phyloP scores from a whole-genome alignment of 2,113 vertebrate genomes.

The Dissostichus mawsoni region DNA sequence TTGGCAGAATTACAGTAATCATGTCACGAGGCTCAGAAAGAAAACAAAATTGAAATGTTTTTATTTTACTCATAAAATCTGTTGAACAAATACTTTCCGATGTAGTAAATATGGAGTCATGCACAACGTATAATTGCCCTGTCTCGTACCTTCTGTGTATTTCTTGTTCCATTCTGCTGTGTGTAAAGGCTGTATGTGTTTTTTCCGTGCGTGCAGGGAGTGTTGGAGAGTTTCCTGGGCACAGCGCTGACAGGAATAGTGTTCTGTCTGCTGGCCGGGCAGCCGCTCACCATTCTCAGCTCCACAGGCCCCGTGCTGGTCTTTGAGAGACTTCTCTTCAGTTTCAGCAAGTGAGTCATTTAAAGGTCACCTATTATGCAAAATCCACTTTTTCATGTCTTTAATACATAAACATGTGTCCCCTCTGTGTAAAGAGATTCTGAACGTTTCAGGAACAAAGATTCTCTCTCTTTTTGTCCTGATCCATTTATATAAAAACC shows the following conservation, averaged over 20 bases:
- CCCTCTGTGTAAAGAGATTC: too few relatives aligned
- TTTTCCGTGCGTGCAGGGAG: conserved; percentile 83
- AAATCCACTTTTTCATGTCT: too few relatives aligned
- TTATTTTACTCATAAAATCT: too few relatives aligned
- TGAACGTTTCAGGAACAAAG: too few relatives aligned
- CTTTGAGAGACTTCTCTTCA: conserved; percentile 96
- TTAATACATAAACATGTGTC: too few relatives aligned
- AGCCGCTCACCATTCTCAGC: conserved; percentile 97
- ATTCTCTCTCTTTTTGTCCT: too few relatives aligned
- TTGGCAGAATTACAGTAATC: conserved; percentile 3
- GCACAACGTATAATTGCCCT: not conserved
- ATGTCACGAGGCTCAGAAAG: not conserved
- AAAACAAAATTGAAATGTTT: not conserved
- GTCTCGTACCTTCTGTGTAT: not conserved
- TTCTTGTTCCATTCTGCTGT: not conserved
- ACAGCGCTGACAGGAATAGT: conserved; percentile 91
- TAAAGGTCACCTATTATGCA: too few relatives aligned
- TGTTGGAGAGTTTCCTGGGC: conserved; percentile 97
- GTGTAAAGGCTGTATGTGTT: not conserved
- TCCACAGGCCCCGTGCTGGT: conserved; percentile 97
- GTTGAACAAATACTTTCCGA: not conserved
- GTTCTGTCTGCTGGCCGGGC: conserved; percentile 95
- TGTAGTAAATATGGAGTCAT: not conserved
- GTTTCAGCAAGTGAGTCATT: conserved; percentile 93
- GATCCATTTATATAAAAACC: too few relatives aligned